A percentile compares a stretch with the other conserved stretches of the same genome.
These are phyloP conservation scores for Drosophila limbata DNA, from an alignment of 2,888 invertebrate species.

Conservation along the genomic window DNA sequence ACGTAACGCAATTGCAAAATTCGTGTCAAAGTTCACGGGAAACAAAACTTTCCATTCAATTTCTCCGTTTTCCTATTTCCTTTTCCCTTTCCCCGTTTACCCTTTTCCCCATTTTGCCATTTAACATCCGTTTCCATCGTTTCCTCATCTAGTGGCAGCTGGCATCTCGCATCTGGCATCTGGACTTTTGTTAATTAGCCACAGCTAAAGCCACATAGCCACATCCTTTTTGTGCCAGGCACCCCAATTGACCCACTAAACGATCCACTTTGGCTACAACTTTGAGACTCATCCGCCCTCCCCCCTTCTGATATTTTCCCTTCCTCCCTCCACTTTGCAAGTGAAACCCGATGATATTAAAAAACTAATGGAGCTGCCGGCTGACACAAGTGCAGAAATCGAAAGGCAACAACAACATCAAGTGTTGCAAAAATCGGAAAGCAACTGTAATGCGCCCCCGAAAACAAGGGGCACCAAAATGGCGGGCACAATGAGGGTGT, in stretches of 20 bases:
- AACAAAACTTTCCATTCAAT: constrained; percentile 44
- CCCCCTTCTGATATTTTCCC: too few relatives aligned
- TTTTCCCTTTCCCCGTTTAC: not conserved
- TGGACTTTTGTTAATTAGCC: constrained; percentile 71
- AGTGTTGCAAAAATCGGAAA: constrained; percentile 6
- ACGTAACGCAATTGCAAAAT: constrained; percentile 55
- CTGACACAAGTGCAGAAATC: constrained; percentile 61
- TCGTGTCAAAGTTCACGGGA: constrained; percentile 70
- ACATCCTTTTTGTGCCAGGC: constrained; percentile 4
- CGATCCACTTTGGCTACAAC: constrained; percentile 26
- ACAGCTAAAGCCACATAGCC: constrained; percentile 26
- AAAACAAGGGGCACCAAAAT: constrained; percentile 7
- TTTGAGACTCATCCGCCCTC: constrained; percentile 14
- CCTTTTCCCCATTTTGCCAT: not conserved
- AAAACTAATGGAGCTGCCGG: constrained; percentile 57
- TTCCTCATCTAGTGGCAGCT: constrained; percentile 8
- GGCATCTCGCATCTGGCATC: constrained; percentile 15
- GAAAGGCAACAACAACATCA: constrained; percentile 55
- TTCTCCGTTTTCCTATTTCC: constrained; percentile 15
- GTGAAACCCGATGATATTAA: constrained; percentile 64
- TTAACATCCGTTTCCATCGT: constrained; percentile 1
- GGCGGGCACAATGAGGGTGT: not conserved
- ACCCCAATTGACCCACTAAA: constrained; percentile 68
- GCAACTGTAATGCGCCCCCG: constrained; percentile 20
- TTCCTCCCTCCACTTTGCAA: not conserved